phyloP scores from a whole-genome alignment of 1,140 invertebrate species.

The Monochamus saltuarius region DNA sequence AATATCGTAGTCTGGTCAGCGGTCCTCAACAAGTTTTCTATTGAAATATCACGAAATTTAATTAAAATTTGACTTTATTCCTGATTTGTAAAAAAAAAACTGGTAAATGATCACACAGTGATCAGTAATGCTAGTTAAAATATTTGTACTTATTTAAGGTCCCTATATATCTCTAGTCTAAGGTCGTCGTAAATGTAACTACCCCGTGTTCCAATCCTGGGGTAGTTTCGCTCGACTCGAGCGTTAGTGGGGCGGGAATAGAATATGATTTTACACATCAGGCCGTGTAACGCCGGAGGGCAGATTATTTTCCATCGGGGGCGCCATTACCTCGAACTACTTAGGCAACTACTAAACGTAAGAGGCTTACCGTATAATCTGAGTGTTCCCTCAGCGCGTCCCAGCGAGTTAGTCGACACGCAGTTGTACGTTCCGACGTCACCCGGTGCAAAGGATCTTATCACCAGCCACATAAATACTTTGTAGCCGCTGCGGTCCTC shows the following conservation, averaged over 20 bases:
- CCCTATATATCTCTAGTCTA: too few relatives aligned
- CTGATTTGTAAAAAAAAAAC: too few relatives aligned
- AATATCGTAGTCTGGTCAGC: too few relatives aligned
- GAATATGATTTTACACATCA: neutral
- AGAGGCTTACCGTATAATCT: conserved; percentile 78
- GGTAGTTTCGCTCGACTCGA: too few relatives aligned
- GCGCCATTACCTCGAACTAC: neutral
- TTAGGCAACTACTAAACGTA: conserved; percentile 9
- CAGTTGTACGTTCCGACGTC: conserved; percentile 91
- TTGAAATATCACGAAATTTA: too few relatives aligned
- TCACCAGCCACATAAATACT: conserved; percentile 79
- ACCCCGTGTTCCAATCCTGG: neutral
- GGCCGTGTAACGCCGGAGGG: neutral
- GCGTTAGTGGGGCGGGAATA: neutral
- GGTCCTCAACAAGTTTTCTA: too few relatives aligned
- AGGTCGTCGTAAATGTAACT: too few relatives aligned
- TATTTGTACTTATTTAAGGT: too few relatives aligned
- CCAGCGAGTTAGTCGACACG: conserved; percentile 86
- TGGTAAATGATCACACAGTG: too few relatives aligned
- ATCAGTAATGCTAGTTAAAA: too few relatives aligned
- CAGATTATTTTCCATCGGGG: neutral
- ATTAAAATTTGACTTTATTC: too few relatives aligned
- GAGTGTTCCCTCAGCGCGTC: conserved; percentile 80
- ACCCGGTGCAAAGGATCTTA: conserved; percentile 71
- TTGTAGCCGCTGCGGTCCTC: conserved; percentile 79